A percentile compares a stretch with the other conserved stretches of the same genome.
These are phyloP conservation scores for Sebastes itinus DNA, from an alignment of 2,797 vertebrate species.

Conservation along the genomic window DNA sequence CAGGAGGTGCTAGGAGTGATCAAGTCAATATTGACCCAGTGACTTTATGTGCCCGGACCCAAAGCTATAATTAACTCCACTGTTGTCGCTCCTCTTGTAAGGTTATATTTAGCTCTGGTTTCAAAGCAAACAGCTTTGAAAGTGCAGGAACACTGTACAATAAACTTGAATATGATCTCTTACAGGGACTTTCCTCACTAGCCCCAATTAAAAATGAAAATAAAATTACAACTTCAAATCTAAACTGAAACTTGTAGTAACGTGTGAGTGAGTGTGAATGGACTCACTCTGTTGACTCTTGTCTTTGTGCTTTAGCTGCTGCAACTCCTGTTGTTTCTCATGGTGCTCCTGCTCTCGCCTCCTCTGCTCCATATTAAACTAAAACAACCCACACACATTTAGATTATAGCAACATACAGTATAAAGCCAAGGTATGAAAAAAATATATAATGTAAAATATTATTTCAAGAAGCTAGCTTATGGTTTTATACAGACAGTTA, in stretches of 20 bases:
- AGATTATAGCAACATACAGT: neutral
- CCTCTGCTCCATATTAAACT: conserved; percentile 83
- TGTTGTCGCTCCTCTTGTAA: conserved; percentile 35
- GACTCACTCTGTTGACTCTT: conserved; percentile 86
- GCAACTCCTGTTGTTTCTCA: conserved; percentile 83
- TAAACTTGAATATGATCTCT: conserved; percentile 10
- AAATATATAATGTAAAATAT: neutral
- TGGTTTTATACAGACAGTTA: neutral
- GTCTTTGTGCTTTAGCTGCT: conserved; percentile 85
- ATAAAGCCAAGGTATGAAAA: neutral
- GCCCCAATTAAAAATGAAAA: conserved; percentile 2
- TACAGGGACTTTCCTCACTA: conserved; percentile 48
- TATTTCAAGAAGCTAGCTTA: neutral
- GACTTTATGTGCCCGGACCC: conserved; percentile 55
- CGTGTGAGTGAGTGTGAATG: neutral
- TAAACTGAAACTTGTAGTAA: conserved; percentile 3
- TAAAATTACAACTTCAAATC: neutral
- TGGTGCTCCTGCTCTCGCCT: conserved; percentile 82
- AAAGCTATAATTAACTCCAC: conserved; percentile 68
- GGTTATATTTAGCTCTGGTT: conserved; percentile 65
- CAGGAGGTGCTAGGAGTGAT: conserved; percentile 59
- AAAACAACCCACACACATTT: neutral
- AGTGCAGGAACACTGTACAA: conserved; percentile 10
- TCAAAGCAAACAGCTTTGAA: conserved; percentile 54
- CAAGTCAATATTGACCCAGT: conserved; percentile 79